phyloP scores from a whole-genome alignment of 2,888 invertebrate genomes.

The Parthenolecanium corni region DNA sequence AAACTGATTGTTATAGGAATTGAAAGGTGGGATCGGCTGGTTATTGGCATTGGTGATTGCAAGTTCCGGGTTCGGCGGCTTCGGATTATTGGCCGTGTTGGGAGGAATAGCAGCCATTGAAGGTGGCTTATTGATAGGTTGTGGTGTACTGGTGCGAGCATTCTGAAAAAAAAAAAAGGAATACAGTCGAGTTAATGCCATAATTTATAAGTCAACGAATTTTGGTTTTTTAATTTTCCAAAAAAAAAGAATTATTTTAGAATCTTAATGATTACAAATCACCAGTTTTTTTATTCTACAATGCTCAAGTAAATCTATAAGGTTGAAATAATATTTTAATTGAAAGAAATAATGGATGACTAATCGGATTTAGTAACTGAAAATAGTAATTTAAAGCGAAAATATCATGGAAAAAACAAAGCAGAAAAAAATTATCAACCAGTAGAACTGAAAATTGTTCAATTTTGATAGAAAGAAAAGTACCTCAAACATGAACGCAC shows the following conservation, averaged over 20 bases:
- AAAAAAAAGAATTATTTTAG: neutral
- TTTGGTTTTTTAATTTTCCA: neutral
- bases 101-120: constrained; percentile 33
- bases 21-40: constrained; percentile 7
- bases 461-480: no score
- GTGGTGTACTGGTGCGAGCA: constrained; percentile 12
- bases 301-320: no score
- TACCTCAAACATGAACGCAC: no score
- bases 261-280: no score
- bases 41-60: neutral
- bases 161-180: constrained; percentile 11
- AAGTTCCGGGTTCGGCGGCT: neutral
- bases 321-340: no score
- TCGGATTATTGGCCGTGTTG: constrained; percentile 31
- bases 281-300: no score
- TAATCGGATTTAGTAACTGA: no score
- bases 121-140: constrained; percentile 30
- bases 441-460: neutral
- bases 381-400: no score
- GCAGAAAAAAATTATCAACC: neutral
- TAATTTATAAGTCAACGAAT: no score
- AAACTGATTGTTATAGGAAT: constrained; percentile 18
- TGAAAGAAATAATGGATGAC: no score
- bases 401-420: no score
- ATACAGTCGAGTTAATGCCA: neutral